A percentile compares a stretch with the other conserved stretches of the same genome.
phyloP scores from a whole-genome alignment of 2,888 invertebrate species.

The Hydrotaea cyrtoneurina region DNA sequence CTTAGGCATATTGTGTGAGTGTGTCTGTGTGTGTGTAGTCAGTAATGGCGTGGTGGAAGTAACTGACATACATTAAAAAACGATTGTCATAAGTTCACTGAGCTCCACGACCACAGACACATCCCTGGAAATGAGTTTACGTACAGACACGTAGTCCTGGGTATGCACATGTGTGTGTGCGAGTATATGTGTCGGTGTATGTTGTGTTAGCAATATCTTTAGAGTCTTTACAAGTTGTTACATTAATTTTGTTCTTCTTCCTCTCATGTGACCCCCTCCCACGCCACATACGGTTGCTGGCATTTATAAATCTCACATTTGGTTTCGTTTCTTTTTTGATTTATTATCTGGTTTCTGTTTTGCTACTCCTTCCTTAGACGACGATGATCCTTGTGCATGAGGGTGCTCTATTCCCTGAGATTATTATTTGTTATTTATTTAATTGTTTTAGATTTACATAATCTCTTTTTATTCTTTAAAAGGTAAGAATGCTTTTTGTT shows the following conservation, averaged over 20 bases:
- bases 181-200: background rate
- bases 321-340: constrained; percentile 37
- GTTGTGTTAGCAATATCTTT: too few relatives aligned
- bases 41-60: constrained; percentile 7
- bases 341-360: constrained; percentile 36
- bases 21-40: background rate
- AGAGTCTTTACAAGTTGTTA: constrained; percentile 38
- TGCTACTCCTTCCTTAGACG: background rate
- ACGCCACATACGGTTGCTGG: background rate
- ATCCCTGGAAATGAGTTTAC: background rate
- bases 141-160: background rate
- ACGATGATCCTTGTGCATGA: background rate
- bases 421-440: constrained; percentile 61
- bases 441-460: constrained; percentile 62
- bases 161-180: background rate
- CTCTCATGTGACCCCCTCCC: background rate
- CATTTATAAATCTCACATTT: constrained; percentile 18
- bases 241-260: constrained; percentile 12
- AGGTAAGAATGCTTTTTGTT: constrained; percentile 25
- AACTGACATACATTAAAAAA: constrained; percentile 34
- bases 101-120: constrained; percentile 4
- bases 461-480: constrained; percentile 40
- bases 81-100: constrained; percentile 39
- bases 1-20: background rate
- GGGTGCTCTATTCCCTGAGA: constrained; percentile 9